A percentile compares a stretch with the other conserved stretches of the same genome.
phyloP scores from a whole-genome alignment of 2,113 vertebrate species.

The Probosciger aterrimus region DNA sequence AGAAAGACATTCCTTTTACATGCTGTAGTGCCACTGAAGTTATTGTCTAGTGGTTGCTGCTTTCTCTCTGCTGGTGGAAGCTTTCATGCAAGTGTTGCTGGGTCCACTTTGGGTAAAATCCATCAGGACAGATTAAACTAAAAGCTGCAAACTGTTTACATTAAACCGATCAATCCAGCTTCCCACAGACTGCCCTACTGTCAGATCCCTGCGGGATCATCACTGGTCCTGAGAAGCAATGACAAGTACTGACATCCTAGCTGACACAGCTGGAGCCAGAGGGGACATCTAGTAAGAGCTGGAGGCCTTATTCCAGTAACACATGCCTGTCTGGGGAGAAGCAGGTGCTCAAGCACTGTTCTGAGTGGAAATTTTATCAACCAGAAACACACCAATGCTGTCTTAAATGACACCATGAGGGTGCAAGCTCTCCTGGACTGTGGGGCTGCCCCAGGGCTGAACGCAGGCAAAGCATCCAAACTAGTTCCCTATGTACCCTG shows the following conservation, averaged over 20 bases:
- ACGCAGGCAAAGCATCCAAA: background rate
- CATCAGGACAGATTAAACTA: background rate
- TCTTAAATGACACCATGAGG: background rate
- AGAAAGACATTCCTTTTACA: background rate
- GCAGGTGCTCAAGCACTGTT: background rate
- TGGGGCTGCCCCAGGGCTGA: background rate
- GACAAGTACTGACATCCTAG: background rate
- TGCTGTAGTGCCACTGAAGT: accelerated
- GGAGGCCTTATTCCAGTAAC: background rate
- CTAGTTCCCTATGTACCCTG: background rate
- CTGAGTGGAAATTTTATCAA: background rate
- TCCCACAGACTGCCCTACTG: background rate
- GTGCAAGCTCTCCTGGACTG: accelerated
- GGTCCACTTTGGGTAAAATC: background rate
- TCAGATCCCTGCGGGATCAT: background rate
- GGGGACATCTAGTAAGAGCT: background rate
- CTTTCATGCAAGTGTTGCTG: accelerated
- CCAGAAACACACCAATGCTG: background rate
- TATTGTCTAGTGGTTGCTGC: background rate
- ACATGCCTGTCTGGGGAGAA: background rate
- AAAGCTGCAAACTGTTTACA: background rate
- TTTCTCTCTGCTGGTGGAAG: background rate
- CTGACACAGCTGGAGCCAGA: background rate
- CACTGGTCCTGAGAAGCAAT: background rate
- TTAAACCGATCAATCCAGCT: background rate